These are phyloP conservation scores for Ceratosolen solmsi DNA, from an alignment of 1,140 invertebrate genomes.

Conservation along the genomic window DNA sequence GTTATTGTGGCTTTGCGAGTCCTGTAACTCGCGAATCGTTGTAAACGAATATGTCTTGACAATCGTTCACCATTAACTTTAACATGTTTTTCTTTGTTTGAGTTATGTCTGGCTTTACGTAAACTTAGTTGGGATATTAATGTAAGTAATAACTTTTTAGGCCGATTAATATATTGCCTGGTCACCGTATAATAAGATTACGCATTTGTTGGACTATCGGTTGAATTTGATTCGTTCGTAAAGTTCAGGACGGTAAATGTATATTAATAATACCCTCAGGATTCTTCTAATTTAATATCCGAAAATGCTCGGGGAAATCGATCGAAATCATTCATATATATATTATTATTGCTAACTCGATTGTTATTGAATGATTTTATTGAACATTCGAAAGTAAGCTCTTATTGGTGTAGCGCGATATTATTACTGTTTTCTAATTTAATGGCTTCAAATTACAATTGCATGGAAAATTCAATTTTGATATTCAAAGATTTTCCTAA, in stretches of 20 bases:
- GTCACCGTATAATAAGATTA: background rate
- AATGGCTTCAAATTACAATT: too few relatives aligned
- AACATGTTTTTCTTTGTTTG: constrained; percentile 28
- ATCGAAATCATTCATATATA: too few relatives aligned
- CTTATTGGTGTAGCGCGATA: too few relatives aligned
- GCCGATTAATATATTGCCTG: background rate
- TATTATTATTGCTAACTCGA: background rate
- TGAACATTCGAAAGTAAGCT: too few relatives aligned
- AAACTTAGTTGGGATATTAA: constrained; percentile 19
- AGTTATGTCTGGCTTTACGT: background rate
- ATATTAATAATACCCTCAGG: too few relatives aligned
- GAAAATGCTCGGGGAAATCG: too few relatives aligned
- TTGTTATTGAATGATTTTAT: too few relatives aligned
- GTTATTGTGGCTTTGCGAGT: background rate
- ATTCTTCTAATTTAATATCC: too few relatives aligned
- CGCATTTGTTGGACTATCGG: background rate
- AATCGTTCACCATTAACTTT: constrained; percentile 19
- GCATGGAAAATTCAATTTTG: too few relatives aligned
- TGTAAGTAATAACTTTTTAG: background rate
- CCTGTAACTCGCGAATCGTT: background rate
- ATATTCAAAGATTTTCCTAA: too few relatives aligned
- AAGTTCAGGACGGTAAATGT: too few relatives aligned
- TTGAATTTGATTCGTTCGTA: background rate
- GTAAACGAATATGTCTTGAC: constrained; percentile 24
- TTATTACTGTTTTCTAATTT: too few relatives aligned